Conservation (phyloP, 2,113 vertebrate genomes). For the Galeopterus variegatus region DNA sequence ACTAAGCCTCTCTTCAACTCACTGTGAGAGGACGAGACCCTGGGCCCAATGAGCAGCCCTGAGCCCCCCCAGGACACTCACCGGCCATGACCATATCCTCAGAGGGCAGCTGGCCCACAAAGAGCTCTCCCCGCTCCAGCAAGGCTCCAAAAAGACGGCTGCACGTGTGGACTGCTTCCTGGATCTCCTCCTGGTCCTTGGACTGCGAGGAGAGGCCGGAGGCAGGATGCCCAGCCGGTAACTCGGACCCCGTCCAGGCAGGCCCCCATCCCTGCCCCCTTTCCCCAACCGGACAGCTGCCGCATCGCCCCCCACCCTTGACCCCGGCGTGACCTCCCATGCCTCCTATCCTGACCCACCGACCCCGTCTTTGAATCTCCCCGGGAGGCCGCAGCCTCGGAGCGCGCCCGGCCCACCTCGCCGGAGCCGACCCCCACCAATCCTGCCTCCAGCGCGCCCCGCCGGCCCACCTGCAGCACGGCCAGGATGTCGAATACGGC, state of each 20-base stretch:
- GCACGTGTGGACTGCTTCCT: constrained; percentile 87
- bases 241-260: neutral
- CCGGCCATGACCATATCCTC: constrained; percentile 81
- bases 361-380: constrained; percentile 76
- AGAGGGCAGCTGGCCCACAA: constrained; percentile 90
- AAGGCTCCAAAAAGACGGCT: constrained; percentile 92
- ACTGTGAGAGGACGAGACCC: neutral
- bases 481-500: constrained; percentile 94
- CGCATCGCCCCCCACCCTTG: neutral
- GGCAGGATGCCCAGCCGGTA: neutral
- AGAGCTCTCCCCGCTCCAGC: constrained; percentile 91
- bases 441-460: no score
- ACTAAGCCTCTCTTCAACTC: neutral
- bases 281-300: neutral
- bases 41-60: no score
- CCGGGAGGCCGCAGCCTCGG: neutral
- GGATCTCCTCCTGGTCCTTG: constrained; percentile 88
- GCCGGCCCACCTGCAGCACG: constrained; percentile 73
- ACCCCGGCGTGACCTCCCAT: neutral
- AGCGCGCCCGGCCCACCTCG: no score
- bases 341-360: neutral
- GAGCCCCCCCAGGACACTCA: constrained; percentile 31
- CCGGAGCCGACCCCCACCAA: no score
- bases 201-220: constrained; percentile 85
- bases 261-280: no score